phyloP scores from a whole-genome alignment of 2,113 vertebrate species.

The Laticauda colubrina region DNA sequence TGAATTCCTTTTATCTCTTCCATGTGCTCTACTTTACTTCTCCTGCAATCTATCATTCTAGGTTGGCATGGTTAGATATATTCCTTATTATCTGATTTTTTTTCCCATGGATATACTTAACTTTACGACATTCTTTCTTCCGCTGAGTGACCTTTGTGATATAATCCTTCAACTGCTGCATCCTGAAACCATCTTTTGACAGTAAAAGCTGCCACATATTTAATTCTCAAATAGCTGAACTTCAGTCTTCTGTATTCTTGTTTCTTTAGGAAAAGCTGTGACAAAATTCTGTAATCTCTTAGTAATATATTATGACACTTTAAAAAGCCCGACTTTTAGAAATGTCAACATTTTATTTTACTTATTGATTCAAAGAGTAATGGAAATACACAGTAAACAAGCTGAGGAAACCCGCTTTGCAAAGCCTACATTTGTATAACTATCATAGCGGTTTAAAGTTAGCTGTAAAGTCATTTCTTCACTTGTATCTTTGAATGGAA shows the following conservation, averaged over 20 bases:
- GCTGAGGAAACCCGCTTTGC: not conserved
- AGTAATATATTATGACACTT: conserved; percentile 22
- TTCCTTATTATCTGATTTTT: conserved; percentile 72
- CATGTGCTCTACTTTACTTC: conserved; percentile 43
- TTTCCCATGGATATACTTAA: conserved; percentile 68
- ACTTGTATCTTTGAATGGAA: not conserved
- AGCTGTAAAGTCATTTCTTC: not conserved
- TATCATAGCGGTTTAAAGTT: not conserved
- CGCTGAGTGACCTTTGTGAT: conserved; percentile 76
- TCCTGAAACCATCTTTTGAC: conserved; percentile 61
- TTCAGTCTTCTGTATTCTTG: conserved; percentile 13
- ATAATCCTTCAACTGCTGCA: conserved; percentile 63
- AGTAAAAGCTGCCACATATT: conserved; percentile 62
- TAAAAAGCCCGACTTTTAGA: conserved; percentile 16
- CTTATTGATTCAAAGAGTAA: conserved; percentile 43
- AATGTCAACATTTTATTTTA: conserved; percentile 51
- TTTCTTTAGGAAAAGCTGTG: conserved; percentile 18
- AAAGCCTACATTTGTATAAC: not conserved
- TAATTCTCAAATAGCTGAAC: conserved; percentile 58
- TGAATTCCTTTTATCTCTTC: conserved; percentile 64
- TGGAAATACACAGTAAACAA: not conserved
- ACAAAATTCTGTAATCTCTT: conserved; percentile 26
- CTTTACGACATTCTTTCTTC: conserved; percentile 73
- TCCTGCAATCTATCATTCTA: conserved; percentile 67
- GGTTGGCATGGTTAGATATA: conserved; percentile 55